Percentiles rank a stretch among this genome's conserved stretches.
Evolutionary conservation across 2,113 vertebrate genomes (phyloP).

Genomic region (Struthio camelus): DNA sequence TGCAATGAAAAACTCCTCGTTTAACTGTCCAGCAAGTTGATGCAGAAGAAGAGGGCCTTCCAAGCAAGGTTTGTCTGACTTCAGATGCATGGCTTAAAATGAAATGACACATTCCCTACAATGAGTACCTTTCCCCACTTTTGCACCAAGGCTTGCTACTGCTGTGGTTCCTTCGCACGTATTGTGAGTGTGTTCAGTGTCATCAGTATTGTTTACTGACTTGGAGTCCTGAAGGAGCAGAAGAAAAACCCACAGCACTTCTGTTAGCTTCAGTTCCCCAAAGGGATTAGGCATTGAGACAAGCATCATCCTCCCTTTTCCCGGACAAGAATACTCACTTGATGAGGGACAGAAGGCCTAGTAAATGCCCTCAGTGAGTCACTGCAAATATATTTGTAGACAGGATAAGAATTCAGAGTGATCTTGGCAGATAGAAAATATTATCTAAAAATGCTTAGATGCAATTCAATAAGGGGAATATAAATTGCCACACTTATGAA

Average conservation of each 20-base stretch:
- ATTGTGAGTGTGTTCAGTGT: background rate
- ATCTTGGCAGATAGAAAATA: background rate
- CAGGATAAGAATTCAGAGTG: background rate
- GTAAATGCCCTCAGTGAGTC: background rate
- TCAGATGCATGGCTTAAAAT: fast-evolving
- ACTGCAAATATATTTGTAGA: background rate
- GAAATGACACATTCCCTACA: fast-evolving
- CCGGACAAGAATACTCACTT: background rate
- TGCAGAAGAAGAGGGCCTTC: background rate
- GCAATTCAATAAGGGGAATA: background rate
- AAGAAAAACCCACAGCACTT: background rate
- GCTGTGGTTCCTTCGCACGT: background rate
- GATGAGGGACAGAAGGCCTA: background rate
- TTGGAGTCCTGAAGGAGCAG: background rate
- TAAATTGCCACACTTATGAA: background rate
- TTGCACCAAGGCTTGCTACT: background rate
- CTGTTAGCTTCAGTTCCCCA: background rate
- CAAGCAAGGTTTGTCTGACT: background rate
- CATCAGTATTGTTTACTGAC: background rate
- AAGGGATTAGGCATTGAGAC: fast-evolving
- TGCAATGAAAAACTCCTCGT: background rate
- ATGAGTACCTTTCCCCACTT: fast-evolving
- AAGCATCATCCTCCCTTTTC: background rate
- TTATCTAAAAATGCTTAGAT: background rate
- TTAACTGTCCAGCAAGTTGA: background rate